Percentiles rank a stretch among this genome's conserved stretches.
Evolutionary conservation across 2,888 invertebrate species (phyloP).

Genomic region (Aporophyla nigra): DNA sequence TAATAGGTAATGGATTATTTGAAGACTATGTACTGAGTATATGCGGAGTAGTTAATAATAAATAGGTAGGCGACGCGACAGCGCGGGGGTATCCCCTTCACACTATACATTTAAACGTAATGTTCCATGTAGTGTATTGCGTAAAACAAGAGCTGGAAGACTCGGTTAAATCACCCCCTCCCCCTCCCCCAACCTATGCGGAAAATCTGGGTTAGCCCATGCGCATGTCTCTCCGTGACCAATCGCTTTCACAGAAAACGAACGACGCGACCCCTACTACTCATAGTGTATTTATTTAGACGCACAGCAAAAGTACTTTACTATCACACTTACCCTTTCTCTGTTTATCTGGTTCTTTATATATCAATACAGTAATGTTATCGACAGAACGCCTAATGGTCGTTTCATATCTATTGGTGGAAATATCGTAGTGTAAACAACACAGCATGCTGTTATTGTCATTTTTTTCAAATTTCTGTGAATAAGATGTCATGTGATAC

Average conservation of each 20-base stretch:
- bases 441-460: not conserved
- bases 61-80: not conserved
- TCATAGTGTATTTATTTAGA: too few species aligned
- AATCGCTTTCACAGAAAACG: too few species aligned
- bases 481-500: accelerated
- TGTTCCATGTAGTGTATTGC: too few species aligned
- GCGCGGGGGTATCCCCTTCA: too few species aligned
- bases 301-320: too few species aligned
- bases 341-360: not conserved
- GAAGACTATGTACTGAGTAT: not conserved
- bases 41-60: not conserved
- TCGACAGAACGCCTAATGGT: not conserved
- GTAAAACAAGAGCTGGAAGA: too few species aligned
- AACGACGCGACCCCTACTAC: too few species aligned
- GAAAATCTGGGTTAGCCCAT: too few species aligned
- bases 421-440: not conserved
- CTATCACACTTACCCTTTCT: conserved; percentile 3
- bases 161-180: too few species aligned
- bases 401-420: accelerated
- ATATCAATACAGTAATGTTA: not conserved
- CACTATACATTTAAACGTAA: too few species aligned
- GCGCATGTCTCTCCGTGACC: too few species aligned
- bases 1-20: not conserved
- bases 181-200: too few species aligned
- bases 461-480: accelerated